Percentiles rank a stretch among this genome's conserved stretches.
phyloP scores from a whole-genome alignment of 2,888 invertebrate genomes.

The Aproaerema taeniolella region DNA sequence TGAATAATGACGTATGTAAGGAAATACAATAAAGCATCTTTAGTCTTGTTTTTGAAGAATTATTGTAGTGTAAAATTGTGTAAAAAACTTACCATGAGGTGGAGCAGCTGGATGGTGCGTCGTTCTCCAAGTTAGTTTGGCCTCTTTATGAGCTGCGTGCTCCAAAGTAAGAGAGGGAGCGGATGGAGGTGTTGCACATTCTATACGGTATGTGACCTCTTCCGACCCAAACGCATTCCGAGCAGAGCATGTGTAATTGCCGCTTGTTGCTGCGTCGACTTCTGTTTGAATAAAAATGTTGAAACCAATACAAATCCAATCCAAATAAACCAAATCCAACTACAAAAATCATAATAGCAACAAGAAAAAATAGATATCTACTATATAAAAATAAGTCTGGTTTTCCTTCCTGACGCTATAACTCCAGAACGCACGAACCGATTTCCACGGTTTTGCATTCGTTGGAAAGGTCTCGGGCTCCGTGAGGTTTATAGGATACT shows the following conservation, averaged over 20 bases:
- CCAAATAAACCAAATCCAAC: background rate
- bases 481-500: too few species aligned
- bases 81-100: slow-evolving; percentile 52
- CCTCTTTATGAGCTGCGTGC: slow-evolving; percentile 83
- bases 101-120: slow-evolving; percentile 78
- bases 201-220: slow-evolving; percentile 86
- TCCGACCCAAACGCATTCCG: slow-evolving; percentile 91
- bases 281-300: slow-evolving; percentile 58
- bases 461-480: too few species aligned
- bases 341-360: too few species aligned
- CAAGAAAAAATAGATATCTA: too few species aligned
- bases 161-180: slow-evolving; percentile 82
- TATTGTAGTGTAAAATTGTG: too few species aligned
- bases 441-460: too few species aligned
- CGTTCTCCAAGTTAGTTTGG: slow-evolving; percentile 60
- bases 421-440: too few species aligned
- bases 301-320: background rate
- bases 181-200: slow-evolving; percentile 85
- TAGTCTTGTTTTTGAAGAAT: too few species aligned
- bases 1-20: too few species aligned
- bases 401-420: too few species aligned
- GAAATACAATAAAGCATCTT: too few species aligned
- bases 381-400: too few species aligned
- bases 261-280: slow-evolving; percentile 83
- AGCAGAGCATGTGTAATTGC: slow-evolving; percentile 90